These are phyloP conservation scores for Puntigrus tetrazona DNA, from an alignment of 2,113 vertebrate species.

Conservation along the genomic window DNA sequence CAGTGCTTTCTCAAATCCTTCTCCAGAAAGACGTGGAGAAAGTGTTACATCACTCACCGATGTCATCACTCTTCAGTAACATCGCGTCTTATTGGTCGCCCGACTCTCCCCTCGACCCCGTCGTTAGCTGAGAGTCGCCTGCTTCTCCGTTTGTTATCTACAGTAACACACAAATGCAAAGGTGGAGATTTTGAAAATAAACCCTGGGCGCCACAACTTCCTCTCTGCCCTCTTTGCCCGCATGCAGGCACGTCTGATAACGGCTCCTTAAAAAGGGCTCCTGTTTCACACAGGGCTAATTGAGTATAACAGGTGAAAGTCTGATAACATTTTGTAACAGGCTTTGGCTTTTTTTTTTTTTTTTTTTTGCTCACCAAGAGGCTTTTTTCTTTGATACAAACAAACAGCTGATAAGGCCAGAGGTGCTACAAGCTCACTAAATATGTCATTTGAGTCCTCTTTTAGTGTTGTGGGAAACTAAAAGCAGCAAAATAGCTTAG, in stretches of 20 bases:
- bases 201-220: conserved; percentile 37
- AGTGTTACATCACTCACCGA: not conserved
- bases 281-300: conserved; percentile 18
- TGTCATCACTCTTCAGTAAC: conserved; percentile 12
- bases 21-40: not conserved
- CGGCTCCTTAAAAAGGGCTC: conserved; percentile 43
- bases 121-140: conserved; percentile 11
- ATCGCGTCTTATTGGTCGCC: not conserved
- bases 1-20: not conserved
- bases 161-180: conserved; percentile 37
- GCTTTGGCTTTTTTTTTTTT: conserved; percentile 7
- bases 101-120: not conserved
- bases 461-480: not conserved
- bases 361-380: not conserved
- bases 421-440: not conserved
- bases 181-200: conserved; percentile 37
- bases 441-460: not conserved
- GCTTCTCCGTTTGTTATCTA: conserved; percentile 42
- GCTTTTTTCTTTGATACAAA: conserved; percentile 12
- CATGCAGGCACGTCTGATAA: conserved; percentile 30
- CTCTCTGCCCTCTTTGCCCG: conserved; percentile 30
- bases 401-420: not conserved
- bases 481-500: not conserved
- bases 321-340: conserved; percentile 35
- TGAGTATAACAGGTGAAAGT: conserved; percentile 41